Percentiles rank a stretch among this genome's conserved stretches.
phyloP scores from a whole-genome alignment of 2,113 vertebrate genomes.

The Lagenorhynchus albirostris region DNA sequence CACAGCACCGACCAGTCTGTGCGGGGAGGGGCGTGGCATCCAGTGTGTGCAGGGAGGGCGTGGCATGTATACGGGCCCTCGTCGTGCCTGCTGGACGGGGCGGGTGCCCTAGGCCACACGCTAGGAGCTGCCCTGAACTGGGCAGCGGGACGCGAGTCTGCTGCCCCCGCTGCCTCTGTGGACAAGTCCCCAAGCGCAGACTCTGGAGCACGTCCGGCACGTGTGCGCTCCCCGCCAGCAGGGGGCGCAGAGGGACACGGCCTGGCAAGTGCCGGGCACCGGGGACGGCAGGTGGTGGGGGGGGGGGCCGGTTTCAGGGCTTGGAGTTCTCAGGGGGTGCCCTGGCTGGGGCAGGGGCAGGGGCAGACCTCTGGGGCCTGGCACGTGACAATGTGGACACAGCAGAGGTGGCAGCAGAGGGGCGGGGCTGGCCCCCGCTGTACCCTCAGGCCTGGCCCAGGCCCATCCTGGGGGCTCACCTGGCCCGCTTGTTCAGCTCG shows the following conservation, averaged over 20 bases:
- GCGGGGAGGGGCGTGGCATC: not conserved
- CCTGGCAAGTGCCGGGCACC: not conserved
- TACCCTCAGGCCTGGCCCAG: not conserved
- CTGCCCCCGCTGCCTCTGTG: accelerated
- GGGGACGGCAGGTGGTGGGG: not conserved
- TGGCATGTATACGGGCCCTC: accelerated
- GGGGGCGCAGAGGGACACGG: not conserved
- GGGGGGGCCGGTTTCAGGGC: not conserved
- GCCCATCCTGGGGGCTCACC: not conserved
- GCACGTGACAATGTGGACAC: accelerated
- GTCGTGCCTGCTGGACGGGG: not conserved
- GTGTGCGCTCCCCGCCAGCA: accelerated
- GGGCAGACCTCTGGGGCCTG: not conserved
- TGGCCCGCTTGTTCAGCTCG: accelerated
- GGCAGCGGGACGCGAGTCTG: accelerated
- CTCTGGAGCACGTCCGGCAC: accelerated
- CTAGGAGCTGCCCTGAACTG: not conserved
- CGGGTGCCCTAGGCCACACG: accelerated
- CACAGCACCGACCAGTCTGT: accelerated
- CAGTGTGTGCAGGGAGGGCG: not conserved
- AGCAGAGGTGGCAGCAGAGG: not conserved
- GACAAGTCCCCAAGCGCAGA: accelerated
- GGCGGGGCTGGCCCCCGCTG: too few species aligned
- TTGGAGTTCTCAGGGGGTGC: not conserved
- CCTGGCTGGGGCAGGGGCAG: not conserved